phyloP scores from a whole-genome alignment of 1,140 invertebrate species.

The Megalonaias nervosa region DNA sequence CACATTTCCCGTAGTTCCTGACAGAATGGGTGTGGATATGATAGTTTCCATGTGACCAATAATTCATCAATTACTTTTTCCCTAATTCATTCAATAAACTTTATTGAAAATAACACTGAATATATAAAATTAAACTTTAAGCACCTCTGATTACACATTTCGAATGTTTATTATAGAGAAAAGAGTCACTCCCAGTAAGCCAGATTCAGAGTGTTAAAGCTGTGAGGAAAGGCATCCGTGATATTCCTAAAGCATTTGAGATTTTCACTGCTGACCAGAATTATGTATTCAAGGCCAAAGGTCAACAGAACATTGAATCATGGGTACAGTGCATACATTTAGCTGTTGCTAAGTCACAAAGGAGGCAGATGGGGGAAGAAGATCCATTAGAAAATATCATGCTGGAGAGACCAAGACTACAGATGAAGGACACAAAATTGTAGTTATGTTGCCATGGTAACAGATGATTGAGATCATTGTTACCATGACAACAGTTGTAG shows the following conservation, averaged over 20 bases:
- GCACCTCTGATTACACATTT: not conserved
- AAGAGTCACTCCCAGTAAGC: slow-evolving; percentile 77
- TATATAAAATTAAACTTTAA: not conserved
- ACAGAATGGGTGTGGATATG: not conserved
- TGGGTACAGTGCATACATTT: slow-evolving; percentile 78
- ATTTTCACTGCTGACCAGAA: slow-evolving; percentile 93
- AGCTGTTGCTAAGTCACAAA: slow-evolving; percentile 54
- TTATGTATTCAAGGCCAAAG: slow-evolving; percentile 93
- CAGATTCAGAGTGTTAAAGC: slow-evolving; percentile 95
- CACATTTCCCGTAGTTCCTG: no score
- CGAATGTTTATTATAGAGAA: slow-evolving; percentile 47
- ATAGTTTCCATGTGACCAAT: not conserved
- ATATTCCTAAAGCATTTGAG: slow-evolving; percentile 94
- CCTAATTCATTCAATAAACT: not conserved
- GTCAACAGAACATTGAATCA: slow-evolving; percentile 94
- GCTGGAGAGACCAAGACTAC: slow-evolving; percentile 36
- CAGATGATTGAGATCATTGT: no score
- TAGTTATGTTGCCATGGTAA: slow-evolving; percentile 19
- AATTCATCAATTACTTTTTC: not conserved
- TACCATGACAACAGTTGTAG: no score
- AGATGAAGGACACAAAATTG: slow-evolving; percentile 49
- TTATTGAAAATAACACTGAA: not conserved
- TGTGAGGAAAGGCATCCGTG: slow-evolving; percentile 77
- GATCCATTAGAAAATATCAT: slow-evolving; percentile 30
- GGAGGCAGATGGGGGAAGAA: slow-evolving; percentile 12